These are phyloP conservation scores for Strigamia transsilvanica DNA, from an alignment of 2,888 invertebrate genomes.

Conservation along the genomic window DNA sequence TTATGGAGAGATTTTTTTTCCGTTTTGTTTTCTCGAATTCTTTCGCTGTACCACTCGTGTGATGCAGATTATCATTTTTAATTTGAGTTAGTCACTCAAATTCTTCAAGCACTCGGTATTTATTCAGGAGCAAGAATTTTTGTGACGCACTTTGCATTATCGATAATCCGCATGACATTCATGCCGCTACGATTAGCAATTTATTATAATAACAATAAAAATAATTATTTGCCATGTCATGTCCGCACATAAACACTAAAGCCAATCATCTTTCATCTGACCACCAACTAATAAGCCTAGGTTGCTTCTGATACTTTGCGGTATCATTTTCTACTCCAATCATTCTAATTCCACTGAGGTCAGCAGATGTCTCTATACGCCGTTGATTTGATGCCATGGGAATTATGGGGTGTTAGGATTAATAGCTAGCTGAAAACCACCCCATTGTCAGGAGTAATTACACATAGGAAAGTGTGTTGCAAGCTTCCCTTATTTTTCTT, in stretches of 20 bases:
- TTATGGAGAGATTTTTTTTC: too few relatives aligned
- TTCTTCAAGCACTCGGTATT: too few relatives aligned
- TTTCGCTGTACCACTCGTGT: too few relatives aligned
- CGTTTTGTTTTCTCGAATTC: too few relatives aligned
- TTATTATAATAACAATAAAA: background rate
- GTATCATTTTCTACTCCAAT: slow-evolving; percentile 48
- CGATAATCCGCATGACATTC: too few relatives aligned
- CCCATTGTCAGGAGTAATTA: slow-evolving; percentile 40
- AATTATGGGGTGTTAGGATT: slow-evolving; percentile 45
- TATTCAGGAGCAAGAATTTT: too few relatives aligned
- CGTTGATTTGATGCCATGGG: slow-evolving; percentile 43
- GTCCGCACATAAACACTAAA: background rate
- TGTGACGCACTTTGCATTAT: too few relatives aligned
- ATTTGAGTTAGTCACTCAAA: too few relatives aligned
- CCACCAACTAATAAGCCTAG: slow-evolving; percentile 43
- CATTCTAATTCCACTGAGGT: slow-evolving; percentile 45
- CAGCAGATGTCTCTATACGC: slow-evolving; percentile 38
- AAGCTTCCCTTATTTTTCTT: background rate
- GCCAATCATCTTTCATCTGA: slow-evolving; percentile 39
- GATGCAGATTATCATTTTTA: too few relatives aligned
- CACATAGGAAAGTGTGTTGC: background rate
- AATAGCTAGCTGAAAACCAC: slow-evolving; percentile 31
- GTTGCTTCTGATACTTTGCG: slow-evolving; percentile 42
- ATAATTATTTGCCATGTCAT: background rate
- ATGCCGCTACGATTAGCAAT: background rate